Conservation (phyloP, 2,797 vertebrate species). For the Eospalax fontanierii region DNA sequence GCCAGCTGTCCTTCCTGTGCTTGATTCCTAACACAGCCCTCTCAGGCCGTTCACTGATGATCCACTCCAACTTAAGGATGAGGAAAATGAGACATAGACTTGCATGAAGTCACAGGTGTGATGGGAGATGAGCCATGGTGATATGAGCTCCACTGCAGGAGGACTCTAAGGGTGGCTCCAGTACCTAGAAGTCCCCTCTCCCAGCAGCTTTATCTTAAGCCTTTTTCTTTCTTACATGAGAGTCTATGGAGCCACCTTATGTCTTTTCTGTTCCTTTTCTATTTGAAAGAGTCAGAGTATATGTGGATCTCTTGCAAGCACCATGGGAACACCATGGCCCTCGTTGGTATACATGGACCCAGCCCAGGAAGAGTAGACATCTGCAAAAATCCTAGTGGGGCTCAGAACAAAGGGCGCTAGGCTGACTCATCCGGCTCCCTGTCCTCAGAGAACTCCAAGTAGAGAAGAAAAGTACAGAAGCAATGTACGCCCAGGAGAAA, state of each 20-base stretch:
- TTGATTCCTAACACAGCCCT: background rate
- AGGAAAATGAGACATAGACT: background rate
- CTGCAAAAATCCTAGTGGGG: background rate
- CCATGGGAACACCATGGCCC: background rate
- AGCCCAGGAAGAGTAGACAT: background rate
- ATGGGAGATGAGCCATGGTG: background rate
- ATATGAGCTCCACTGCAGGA: background rate
- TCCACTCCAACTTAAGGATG: background rate
- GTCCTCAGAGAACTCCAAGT: background rate
- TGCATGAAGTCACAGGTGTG: background rate
- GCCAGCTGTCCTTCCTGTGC: background rate
- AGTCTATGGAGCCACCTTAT: background rate
- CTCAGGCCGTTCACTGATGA: background rate
- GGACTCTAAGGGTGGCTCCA: background rate
- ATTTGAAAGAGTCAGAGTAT: background rate
- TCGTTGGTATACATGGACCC: background rate
- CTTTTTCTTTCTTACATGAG: background rate
- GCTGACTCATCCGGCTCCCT: background rate
- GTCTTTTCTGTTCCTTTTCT: constrained; percentile 13
- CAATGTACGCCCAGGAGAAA: background rate
- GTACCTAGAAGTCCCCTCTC: background rate
- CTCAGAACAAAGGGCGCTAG: too few relatives aligned
- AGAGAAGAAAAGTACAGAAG: background rate
- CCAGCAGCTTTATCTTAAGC: background rate
- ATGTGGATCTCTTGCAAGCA: background rate